Base-by-base conservation (phyloP, 2,888 invertebrate species). In the Diarsia mendica region DNA sequence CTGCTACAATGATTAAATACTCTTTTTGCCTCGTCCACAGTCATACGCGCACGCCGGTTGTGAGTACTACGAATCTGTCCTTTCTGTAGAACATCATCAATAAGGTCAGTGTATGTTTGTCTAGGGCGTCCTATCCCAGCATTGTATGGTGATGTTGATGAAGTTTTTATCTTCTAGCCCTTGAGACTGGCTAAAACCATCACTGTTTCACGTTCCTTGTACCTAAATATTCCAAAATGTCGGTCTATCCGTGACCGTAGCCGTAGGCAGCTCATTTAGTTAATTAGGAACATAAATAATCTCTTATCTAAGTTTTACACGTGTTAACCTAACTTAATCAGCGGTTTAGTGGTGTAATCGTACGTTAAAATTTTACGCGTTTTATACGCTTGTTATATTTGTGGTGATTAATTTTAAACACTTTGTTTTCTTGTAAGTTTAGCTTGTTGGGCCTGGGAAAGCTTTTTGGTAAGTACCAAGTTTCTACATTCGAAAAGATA, bases 291-390 rank as follows among this genome's bases (percentile, higher is more conserved):
- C 49, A 69, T 79, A 61, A 82, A 66, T 55, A 58, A 61, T 49
- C 44, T 20, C 65, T 83, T 66, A 83, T 72, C 83, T 78, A 66
- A 72, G 69, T 79, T 58, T 79, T 63, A 18, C 49, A 72, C 83
- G 61, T 83, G 79, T 79, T 79, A 72, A 83, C 28, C 15, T 61
- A 1, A 51, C 55, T 13, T 80, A 82, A 82, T 77, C 67, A 68
- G 60, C 67, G 77, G 13, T 39, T 67, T 33, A 60, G 64, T 33
- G 63, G 28, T 72, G 39, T 77, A 65, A 67, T 81, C 46, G 11
- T 33, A 58, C 44, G 15, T 67, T 81, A 39, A 39, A 67, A 65
- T 69, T 55, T 33, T 46, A 81, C 13, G n/a, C 48, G 20, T 44
- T 66, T 44, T 64, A 39, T 33, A 48, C 53, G 55, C 39, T 51